A percentile compares a stretch with the other conserved stretches of the same genome.
These are phyloP conservation scores for Sinotaia quadrata DNA, from an alignment of 2,888 invertebrate genomes.

Conservation along the genomic window DNA sequence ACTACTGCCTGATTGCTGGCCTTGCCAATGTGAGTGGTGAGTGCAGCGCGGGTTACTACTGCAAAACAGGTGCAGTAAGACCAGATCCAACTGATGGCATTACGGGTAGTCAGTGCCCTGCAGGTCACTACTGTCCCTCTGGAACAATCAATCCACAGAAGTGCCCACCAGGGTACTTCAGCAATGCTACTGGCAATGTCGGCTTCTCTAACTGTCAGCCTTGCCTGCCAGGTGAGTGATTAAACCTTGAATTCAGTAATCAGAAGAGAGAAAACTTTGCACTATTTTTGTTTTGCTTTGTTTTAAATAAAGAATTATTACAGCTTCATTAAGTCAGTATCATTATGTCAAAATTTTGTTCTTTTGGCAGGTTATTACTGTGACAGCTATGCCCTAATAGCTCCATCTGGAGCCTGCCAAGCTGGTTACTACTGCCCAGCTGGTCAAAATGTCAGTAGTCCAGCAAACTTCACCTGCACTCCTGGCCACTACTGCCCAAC, in stretches of 20 bases:
- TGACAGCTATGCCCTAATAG: constrained; percentile 49
- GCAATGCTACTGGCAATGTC: constrained; percentile 61
- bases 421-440: constrained; percentile 63
- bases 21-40: constrained; percentile 58
- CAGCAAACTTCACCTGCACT: constrained; percentile 57
- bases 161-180: constrained; percentile 65
- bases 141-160: constrained; percentile 54
- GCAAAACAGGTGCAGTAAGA: constrained; percentile 54
- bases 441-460: constrained; percentile 62
- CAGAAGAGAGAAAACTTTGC: background rate
- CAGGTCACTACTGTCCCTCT: constrained; percentile 64
- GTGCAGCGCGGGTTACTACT: constrained; percentile 66
- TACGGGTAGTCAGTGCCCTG: constrained; percentile 65
- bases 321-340: no score
- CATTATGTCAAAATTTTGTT: no score
- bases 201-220: constrained; percentile 55
- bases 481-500: constrained; percentile 66
- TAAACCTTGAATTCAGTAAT: background rate
- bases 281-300: no score
- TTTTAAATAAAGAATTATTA: no score
- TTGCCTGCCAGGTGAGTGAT: constrained; percentile 61
- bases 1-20: constrained; percentile 58
- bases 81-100: constrained; percentile 59
- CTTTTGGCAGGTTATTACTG: constrained; percentile 64
- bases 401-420: constrained; percentile 54